A percentile compares a stretch with the other conserved stretches of the same genome.
phyloP scores from a whole-genome alignment of 2,888 invertebrate genomes.

The Epistrophe grossulariae region DNA sequence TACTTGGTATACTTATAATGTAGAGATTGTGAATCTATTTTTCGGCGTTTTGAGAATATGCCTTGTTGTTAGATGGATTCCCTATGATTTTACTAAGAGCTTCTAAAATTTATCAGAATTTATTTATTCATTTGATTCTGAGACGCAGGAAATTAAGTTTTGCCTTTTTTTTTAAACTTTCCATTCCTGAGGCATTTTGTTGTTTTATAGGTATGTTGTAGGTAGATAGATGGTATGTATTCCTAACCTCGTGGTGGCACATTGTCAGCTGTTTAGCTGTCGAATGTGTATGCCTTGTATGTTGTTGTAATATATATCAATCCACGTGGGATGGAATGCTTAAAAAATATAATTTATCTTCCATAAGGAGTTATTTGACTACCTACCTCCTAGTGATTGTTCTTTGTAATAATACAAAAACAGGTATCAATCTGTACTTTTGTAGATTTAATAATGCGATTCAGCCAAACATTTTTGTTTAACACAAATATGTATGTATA shows the following conservation, averaged over 20 bases:
- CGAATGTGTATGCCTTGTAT: constrained; percentile 53
- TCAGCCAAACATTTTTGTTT: background rate
- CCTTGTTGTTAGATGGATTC: constrained; percentile 15
- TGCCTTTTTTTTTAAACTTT: constrained; percentile 18
- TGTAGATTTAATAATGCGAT: constrained; percentile 13
- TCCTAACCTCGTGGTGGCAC: constrained; percentile 20
- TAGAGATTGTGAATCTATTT: constrained; percentile 42
- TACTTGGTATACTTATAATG: background rate
- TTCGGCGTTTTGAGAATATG: background rate
- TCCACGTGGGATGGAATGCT: constrained; percentile 24
- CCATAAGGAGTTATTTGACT: background rate
- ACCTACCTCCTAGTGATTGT: background rate
- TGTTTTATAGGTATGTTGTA: constrained; percentile 12
- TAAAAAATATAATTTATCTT: background rate
- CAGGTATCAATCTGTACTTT: constrained; percentile 14
- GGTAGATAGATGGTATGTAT: background rate
- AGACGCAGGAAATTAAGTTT: background rate
- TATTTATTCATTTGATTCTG: constrained; percentile 2
- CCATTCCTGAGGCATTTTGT: constrained; percentile 25
- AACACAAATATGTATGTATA: background rate
- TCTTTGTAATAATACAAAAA: constrained; percentile 10
- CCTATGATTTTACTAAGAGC: constrained; percentile 2
- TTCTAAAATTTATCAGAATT: background rate
- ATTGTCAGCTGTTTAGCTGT: constrained; percentile 58
- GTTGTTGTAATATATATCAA: constrained; percentile 27